These are phyloP conservation scores for Onychomys torridus DNA, from an alignment of 2,797 vertebrate species.

Conservation along the genomic window DNA sequence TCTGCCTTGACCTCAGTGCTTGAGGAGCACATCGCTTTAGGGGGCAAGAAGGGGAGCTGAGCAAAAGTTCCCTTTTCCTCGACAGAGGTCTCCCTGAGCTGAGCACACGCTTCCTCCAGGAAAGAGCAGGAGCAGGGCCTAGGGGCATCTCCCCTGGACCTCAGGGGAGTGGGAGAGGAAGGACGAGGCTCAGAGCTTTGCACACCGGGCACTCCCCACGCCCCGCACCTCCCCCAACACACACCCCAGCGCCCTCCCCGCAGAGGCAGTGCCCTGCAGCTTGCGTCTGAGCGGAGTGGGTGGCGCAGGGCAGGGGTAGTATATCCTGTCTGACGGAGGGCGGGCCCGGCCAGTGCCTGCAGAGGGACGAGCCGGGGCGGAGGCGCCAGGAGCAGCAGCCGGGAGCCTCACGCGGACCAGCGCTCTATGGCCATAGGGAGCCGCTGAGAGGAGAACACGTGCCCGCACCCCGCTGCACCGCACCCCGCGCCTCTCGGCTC, in stretches of 20 bases:
- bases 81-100: neutral
- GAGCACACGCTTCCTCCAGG: neutral
- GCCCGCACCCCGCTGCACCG: neutral
- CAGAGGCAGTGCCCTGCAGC: conserved; percentile 61
- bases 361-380: conserved; percentile 80
- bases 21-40: neutral
- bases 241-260: conserved; percentile 22
- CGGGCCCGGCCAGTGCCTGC: conserved; percentile 85
- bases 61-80: neutral
- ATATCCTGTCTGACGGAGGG: conserved; percentile 90
- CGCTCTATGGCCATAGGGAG: conserved; percentile 86
- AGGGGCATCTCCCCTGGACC: conserved; percentile 48
- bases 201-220: neutral
- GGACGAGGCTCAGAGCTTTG: neutral
- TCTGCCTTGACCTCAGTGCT: neutral
- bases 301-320: conserved; percentile 87
- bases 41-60: fast-evolving
- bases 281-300: conserved; percentile 82
- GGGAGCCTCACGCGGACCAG: conserved; percentile 34
- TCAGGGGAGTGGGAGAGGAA: neutral
- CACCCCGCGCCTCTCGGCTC: neutral
- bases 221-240: neutral
- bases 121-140: neutral
- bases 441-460: conserved; percentile 76
- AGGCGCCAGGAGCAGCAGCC: conserved; percentile 74